These are phyloP conservation scores for Nasua narica DNA, from an alignment of 2,797 vertebrate species.

Conservation along the genomic window DNA sequence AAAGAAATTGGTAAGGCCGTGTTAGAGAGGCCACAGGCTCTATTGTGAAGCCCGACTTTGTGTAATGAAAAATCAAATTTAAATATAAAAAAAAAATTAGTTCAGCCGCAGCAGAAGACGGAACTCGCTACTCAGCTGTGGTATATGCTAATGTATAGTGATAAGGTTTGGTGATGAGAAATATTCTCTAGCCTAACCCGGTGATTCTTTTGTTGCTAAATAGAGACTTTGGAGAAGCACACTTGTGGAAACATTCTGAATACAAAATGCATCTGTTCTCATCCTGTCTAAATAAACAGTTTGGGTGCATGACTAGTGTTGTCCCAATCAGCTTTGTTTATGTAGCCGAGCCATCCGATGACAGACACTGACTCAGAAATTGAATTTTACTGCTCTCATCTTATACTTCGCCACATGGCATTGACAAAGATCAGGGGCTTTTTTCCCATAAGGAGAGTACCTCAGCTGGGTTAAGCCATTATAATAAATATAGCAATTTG, in stretches of 20 bases:
- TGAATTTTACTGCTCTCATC: not conserved
- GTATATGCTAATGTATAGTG: not conserved
- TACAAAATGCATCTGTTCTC: not conserved
- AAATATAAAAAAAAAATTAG: conserved; percentile 61
- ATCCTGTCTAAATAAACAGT: not conserved
- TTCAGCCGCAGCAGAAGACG: not conserved
- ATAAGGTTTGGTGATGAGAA: not conserved
- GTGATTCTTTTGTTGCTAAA: conserved; percentile 37
- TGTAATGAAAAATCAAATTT: conserved; percentile 68
- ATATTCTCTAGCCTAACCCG: not conserved
- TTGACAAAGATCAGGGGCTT: not conserved
- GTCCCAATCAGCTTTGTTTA: conserved; percentile 6
- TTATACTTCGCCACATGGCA: not conserved
- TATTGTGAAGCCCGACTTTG: conserved; percentile 15
- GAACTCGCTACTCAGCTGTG: not conserved
- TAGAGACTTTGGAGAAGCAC: conserved; percentile 34
- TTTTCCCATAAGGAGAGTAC: not conserved
- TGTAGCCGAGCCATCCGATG: not conserved
- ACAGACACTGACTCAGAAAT: not conserved
- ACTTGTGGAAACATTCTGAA: not conserved
- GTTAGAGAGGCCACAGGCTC: not conserved
- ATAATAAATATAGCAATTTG: conserved; percentile 32
- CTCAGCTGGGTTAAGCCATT: conserved; percentile 32
- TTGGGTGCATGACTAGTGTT: not conserved
- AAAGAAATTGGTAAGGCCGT: not conserved